Evolutionary conservation across 2,113 vertebrate species (phyloP).

Genomic region (Nansenia antarctica): DNA sequence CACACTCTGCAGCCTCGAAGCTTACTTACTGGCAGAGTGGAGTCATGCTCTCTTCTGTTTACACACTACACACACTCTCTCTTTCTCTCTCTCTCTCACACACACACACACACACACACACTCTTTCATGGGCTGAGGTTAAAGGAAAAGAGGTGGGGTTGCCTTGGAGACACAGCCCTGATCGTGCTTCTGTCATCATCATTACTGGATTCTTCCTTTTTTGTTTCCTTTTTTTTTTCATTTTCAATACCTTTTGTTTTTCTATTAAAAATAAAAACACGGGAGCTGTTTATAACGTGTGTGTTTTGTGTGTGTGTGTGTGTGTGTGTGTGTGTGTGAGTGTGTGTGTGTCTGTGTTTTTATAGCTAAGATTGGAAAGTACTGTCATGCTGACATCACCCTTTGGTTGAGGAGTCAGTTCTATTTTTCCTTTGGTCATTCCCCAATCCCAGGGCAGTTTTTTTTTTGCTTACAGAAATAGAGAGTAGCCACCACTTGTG

Average conservation of each 20-base stretch:
- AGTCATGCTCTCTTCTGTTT: slow-evolving; percentile 6
- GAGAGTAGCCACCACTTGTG: neutral
- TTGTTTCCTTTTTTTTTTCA: slow-evolving; percentile 69
- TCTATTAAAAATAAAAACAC: slow-evolving; percentile 70
- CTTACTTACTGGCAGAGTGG: slow-evolving; percentile 13
- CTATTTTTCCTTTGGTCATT: slow-evolving; percentile 50
- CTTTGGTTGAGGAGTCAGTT: slow-evolving; percentile 24
- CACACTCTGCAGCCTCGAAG: slow-evolving; percentile 8
- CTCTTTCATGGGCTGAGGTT: slow-evolving; percentile 24
- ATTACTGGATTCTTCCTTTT: slow-evolving; percentile 66
- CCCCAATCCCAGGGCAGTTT: slow-evolving; percentile 32
- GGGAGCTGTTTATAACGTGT: slow-evolving; percentile 41
- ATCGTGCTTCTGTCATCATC: slow-evolving; percentile 54
- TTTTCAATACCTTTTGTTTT: slow-evolving; percentile 73
- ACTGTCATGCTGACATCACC: slow-evolving; percentile 42
- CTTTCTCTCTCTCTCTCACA: neutral
- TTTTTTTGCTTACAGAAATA: neutral
- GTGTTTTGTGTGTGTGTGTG: slow-evolving; percentile 1
- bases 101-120: slow-evolving; percentile 25
- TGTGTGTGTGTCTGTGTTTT: neutral
- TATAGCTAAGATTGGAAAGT: slow-evolving; percentile 29
- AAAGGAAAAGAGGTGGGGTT: slow-evolving; percentile 50
- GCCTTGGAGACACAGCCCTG: slow-evolving; percentile 54
- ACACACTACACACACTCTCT: neutral
- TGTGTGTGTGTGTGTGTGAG: neutral